Conservation (phyloP, 2,113 vertebrate species). For the Charina bottae region DNA sequence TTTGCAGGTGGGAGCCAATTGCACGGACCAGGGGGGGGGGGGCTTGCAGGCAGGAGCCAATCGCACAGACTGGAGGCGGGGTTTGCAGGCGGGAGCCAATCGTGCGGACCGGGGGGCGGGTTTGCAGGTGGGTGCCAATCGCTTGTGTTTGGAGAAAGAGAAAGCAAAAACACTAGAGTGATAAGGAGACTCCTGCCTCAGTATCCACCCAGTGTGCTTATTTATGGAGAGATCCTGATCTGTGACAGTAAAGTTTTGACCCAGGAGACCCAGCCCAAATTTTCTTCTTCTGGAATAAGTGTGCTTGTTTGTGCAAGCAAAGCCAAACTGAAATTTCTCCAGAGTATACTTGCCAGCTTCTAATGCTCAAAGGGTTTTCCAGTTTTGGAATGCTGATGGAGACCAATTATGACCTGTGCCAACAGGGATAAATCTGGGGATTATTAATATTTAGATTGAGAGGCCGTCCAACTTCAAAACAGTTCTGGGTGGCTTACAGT, state of each 20-base stretch:
- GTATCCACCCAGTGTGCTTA: background rate
- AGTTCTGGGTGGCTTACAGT: too few species aligned
- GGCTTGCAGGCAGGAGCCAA: too few species aligned
- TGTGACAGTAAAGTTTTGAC: background rate
- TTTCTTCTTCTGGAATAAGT: background rate
- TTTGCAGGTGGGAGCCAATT: too few species aligned
- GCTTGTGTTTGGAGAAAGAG: background rate
- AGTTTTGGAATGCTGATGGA: background rate
- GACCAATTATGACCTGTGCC: background rate
- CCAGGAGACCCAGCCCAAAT: background rate
- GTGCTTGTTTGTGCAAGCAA: background rate
- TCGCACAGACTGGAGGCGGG: too few species aligned
- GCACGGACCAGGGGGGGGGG: too few species aligned
- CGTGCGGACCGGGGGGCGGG: too few species aligned
- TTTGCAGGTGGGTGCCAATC: too few species aligned
- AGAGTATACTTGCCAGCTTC: background rate
- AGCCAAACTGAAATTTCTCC: background rate
- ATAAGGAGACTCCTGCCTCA: background rate
- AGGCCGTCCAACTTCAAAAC: too few species aligned
- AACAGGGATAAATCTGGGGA: background rate
- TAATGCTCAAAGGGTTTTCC: background rate
- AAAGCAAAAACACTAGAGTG: background rate
- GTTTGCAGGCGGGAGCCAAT: too few species aligned
- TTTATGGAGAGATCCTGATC: background rate
- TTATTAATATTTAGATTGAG: background rate